Percentiles rank a stretch among this genome's conserved stretches.
phyloP scores from a whole-genome alignment of 2,888 invertebrate species.

The Scaptodrosophila latifasciaeformis region DNA sequence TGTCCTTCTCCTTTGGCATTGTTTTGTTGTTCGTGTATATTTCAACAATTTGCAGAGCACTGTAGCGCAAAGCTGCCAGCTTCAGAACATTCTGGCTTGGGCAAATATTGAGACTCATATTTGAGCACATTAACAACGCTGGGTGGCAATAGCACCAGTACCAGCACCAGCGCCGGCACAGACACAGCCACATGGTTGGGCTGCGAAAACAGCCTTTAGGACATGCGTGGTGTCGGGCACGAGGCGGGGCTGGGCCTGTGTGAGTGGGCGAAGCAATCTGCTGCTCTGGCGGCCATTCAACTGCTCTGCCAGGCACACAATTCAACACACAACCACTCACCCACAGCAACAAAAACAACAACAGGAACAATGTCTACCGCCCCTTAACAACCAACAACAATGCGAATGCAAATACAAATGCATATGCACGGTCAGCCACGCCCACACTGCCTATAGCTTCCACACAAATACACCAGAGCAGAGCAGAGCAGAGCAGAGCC shows the following conservation, averaged over 20 bases:
- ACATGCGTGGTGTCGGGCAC: slow-evolving; percentile 1
- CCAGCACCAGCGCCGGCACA: not conserved
- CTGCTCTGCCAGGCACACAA: slow-evolving; percentile 31
- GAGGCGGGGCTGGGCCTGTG: too few species aligned
- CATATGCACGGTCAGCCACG: not conserved
- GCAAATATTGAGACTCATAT: slow-evolving; percentile 58
- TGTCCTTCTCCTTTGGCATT: slow-evolving; percentile 33
- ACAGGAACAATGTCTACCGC: slow-evolving; percentile 4
- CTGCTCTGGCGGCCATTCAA: slow-evolving; percentile 58
- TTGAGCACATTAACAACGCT: slow-evolving; percentile 32
- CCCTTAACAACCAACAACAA: not conserved
- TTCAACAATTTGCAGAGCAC: slow-evolving; percentile 35
- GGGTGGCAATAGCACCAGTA: not conserved
- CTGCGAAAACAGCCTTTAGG: not conserved
- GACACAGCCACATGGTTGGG: not conserved
- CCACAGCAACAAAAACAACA: slow-evolving; percentile 7
- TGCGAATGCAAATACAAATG: not conserved
- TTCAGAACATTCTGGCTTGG: slow-evolving; percentile 12
- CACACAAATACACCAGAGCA: too few species aligned
- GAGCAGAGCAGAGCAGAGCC: not conserved
- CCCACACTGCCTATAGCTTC: too few species aligned
- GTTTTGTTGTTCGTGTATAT: slow-evolving; percentile 38
- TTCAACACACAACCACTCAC: not conserved
- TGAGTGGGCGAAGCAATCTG: slow-evolving; percentile 17
- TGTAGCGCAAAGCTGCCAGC: not conserved